Evolutionary conservation across 2,888 invertebrate species (phyloP).

Genomic region (Carcina quercana): DNA sequence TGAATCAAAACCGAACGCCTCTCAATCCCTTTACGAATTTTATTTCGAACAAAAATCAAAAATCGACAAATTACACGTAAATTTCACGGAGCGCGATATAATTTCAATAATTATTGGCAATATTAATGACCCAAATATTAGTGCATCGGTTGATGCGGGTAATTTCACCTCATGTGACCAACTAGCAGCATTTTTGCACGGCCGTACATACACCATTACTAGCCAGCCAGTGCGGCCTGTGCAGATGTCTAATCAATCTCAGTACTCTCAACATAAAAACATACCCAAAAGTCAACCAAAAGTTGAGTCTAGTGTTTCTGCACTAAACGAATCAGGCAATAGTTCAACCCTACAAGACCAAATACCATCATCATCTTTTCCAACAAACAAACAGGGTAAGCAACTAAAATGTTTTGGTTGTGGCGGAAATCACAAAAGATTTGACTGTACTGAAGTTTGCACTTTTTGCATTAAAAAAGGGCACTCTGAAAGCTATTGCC

Average conservation of each 20-base stretch:
- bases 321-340: neutral
- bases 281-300: no score
- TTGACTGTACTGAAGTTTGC: neutral
- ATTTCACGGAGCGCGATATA: conserved; percentile 13
- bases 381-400: neutral
- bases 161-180: conserved; percentile 15
- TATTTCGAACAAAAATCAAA: conserved; percentile 17
- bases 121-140: conserved; percentile 11
- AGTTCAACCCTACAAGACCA: neutral
- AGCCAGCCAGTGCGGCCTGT: neutral
- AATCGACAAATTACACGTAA: conserved; percentile 10
- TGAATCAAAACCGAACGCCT: conserved; percentile 12
- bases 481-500: neutral
- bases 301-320: neutral
- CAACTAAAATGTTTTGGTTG: neutral
- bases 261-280: no score
- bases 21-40: conserved; percentile 17
- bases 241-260: no score
- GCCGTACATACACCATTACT: neutral
- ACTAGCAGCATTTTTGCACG: conserved; percentile 13
- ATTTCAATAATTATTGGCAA: conserved; percentile 18
- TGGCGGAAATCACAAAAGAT: conserved; percentile 3
- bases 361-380: neutral
- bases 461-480: neutral
- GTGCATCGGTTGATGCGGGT: conserved; percentile 13